Base-by-base conservation (phyloP, 2,113 vertebrate species). In the Antennarius striatus region DNA sequence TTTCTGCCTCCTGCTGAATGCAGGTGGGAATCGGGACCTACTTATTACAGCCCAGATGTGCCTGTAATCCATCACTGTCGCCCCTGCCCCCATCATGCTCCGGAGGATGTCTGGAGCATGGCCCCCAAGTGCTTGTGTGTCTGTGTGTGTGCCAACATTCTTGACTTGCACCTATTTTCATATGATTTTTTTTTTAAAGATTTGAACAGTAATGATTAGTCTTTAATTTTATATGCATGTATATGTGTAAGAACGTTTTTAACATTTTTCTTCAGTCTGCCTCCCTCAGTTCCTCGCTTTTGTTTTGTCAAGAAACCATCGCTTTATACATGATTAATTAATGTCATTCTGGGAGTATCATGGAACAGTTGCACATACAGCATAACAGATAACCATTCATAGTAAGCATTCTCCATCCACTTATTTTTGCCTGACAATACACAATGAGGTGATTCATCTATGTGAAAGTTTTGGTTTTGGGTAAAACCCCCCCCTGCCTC, bases 21-120 rank as follows among this genome's bases (percentile, higher is more conserved):
- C 89, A 89, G 88, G 84, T 90, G 88, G 88, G 83, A 86, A 80
- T 60, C 32, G 54, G 87, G 89, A 87, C 91, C 89, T 90, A 88
- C 89, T 91, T 91, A 90, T 91, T 88, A 90, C 86, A 90, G 86
- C 84, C 83, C 88, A 89, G 84, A 89, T 87, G 84, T 82, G 71
- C 64, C 86, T 90, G 88, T 83, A 89, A 90, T 90, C 86, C 84
- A 90, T 91, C 89, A 92, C 78, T 87, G 83, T 91, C 90, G 83
- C 73, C 65, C 71, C 73, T 74, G 72, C 66, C 76, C 83, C 77
- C 73, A 83, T 75, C 74, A 56, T 74, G 82, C 85, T 90, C 82
- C 58, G 55, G 85, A 86, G 86, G 78, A 84, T 90, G 90, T 87
- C 86, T 89, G 79, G 79, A 81, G 71, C 73, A 64, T 42, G 64